phyloP scores from a whole-genome alignment of 2,113 vertebrate genomes.

The Ursus arctos region DNA sequence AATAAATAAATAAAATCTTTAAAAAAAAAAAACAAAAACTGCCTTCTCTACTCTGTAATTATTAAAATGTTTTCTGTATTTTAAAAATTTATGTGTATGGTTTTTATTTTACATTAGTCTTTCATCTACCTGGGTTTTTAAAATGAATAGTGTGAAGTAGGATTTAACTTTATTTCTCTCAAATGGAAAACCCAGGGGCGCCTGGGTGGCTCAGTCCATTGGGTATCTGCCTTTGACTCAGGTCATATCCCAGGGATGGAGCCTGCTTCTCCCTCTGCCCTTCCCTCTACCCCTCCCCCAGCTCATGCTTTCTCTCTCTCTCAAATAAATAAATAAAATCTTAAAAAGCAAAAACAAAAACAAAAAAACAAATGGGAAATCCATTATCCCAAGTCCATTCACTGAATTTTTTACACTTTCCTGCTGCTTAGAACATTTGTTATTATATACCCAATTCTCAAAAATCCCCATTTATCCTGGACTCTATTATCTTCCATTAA shows the following conservation, averaged over 20 bases:
- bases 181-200: background rate
- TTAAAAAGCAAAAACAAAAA: too few species aligned
- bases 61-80: background rate
- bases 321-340: background rate
- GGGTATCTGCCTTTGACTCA: too few species aligned
- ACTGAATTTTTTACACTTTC: background rate
- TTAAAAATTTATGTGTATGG: constrained; percentile 12
- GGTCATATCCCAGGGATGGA: too few species aligned
- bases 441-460: background rate
- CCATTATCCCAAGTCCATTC: background rate
- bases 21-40: too few species aligned
- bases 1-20: too few species aligned
- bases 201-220: too few species aligned
- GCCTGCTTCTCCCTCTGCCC: too few species aligned
- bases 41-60: background rate
- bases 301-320: too few species aligned
- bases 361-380: background rate
- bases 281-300: too few species aligned
- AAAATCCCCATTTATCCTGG: constrained; percentile 14
- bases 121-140: background rate
- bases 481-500: background rate
- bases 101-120: constrained; percentile 35
- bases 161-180: constrained; percentile 18
- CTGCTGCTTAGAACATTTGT: background rate
- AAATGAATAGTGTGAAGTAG: background rate